Conservation (phyloP, 2,888 invertebrate genomes). For the Cyclophora punctaria region DNA sequence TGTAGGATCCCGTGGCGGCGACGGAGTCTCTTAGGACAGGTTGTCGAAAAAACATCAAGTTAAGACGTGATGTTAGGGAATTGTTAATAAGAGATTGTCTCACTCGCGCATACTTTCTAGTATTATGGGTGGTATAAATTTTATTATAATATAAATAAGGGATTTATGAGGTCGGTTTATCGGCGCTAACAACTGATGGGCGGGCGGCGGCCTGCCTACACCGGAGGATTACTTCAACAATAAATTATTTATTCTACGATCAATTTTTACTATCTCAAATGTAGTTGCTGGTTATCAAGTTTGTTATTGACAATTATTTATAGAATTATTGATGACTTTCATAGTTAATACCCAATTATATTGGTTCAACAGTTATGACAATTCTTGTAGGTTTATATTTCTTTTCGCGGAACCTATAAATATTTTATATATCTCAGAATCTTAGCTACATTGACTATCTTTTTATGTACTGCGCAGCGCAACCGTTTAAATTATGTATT, state of each 20-base stretch:
- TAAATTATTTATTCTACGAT: slow-evolving; percentile 18
- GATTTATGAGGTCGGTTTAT: slow-evolving; percentile 51
- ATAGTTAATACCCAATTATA: too few relatives aligned
- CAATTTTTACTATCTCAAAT: slow-evolving; percentile 7
- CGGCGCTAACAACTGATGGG: slow-evolving; percentile 32
- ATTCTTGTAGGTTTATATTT: too few relatives aligned
- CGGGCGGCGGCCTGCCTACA: slow-evolving; percentile 12
- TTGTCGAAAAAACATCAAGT: slow-evolving; percentile 48
- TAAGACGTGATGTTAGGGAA: slow-evolving; percentile 56
- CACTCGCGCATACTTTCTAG: slow-evolving; percentile 33
- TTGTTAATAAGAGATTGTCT: slow-evolving; percentile 64
- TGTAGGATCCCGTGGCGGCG: slow-evolving; percentile 16
- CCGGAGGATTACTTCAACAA: slow-evolving; percentile 14
- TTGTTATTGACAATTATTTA: background rate
- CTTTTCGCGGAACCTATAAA: background rate
- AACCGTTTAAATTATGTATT: too few relatives aligned
- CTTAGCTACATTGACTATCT: too few relatives aligned
- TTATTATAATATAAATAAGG: slow-evolving; percentile 68
- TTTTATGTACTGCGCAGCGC: too few relatives aligned
- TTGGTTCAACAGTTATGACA: too few relatives aligned
- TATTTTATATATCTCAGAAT: background rate
- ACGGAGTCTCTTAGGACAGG: slow-evolving; percentile 29
- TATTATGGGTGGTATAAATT: slow-evolving; percentile 61
- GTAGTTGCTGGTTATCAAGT: background rate
- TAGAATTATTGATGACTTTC: too few relatives aligned